A percentile compares a stretch with the other conserved stretches of the same genome.
These are phyloP conservation scores for Nilaparvata lugens DNA, from an alignment of 1,140 invertebrate genomes.

Conservation along the genomic window DNA sequence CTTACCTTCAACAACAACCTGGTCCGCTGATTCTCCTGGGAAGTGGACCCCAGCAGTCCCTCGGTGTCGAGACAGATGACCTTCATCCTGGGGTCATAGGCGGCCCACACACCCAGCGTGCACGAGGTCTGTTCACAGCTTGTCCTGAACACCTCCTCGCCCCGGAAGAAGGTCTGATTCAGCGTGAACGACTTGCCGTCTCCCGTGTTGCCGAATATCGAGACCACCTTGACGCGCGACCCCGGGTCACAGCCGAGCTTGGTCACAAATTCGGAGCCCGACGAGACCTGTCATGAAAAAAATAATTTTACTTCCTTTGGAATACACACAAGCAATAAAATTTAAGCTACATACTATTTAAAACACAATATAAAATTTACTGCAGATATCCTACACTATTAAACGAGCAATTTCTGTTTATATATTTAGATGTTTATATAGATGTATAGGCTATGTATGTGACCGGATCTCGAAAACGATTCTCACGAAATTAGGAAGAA, in stretches of 20 bases:
- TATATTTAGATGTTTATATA: too few relatives aligned
- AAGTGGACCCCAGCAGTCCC: slow-evolving; percentile 56
- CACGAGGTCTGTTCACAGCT: slow-evolving; percentile 62
- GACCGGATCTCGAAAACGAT: too few relatives aligned
- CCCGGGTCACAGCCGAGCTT: slow-evolving; percentile 39
- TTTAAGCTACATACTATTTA: too few relatives aligned
- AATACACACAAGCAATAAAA: too few relatives aligned
- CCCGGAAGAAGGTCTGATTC: slow-evolving; percentile 72
- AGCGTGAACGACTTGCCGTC: slow-evolving; percentile 78
- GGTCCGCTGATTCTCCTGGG: slow-evolving; percentile 58
- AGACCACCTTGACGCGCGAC: slow-evolving; percentile 66
- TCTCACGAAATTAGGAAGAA: too few relatives aligned
- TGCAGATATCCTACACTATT: too few relatives aligned
- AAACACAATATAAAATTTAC: too few relatives aligned
- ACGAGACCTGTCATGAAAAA: slow-evolving; percentile 37
- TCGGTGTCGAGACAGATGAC: slow-evolving; percentile 74
- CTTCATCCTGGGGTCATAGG: slow-evolving; percentile 52
- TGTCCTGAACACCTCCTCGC: slow-evolving; percentile 63
- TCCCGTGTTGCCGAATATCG: slow-evolving; percentile 80
- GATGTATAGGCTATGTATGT: too few relatives aligned
- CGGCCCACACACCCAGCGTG: slow-evolving; percentile 73
- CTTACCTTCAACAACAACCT: slow-evolving; percentile 62
- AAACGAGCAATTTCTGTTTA: too few relatives aligned
- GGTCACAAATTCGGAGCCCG: slow-evolving; percentile 41
- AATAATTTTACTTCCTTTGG: too few relatives aligned